Conservation (phyloP, 1,140 invertebrate genomes). For the Paracyclopina nana region DNA sequence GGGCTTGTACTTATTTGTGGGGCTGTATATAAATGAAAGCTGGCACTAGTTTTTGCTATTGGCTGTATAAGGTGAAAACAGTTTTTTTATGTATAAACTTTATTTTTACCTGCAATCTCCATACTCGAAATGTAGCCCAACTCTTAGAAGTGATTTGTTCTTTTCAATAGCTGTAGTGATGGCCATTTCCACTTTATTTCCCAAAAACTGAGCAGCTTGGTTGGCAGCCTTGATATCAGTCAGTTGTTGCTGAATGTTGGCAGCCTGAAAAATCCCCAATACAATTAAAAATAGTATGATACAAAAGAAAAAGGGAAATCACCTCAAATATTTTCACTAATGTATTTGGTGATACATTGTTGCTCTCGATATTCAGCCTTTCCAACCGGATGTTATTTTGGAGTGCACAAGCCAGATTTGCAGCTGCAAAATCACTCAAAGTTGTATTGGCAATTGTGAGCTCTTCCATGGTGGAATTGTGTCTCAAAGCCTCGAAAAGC, state of each 20-base stretch:
- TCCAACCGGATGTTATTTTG: constrained; percentile 9
- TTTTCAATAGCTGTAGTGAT: constrained; percentile 76
- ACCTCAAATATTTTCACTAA: constrained; percentile 17
- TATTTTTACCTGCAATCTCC: constrained; percentile 38
- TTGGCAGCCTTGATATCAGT: constrained; percentile 4
- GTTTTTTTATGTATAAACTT: no score
- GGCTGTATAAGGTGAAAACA: no score
- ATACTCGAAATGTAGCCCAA: constrained; percentile 84
- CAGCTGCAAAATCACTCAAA: constrained; percentile 8
- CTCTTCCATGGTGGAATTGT: not conserved
- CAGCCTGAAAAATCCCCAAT: not conserved
- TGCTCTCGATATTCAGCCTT: constrained; percentile 13
- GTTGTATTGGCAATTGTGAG: constrained; percentile 6
- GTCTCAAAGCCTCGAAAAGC: constrained; percentile 61
- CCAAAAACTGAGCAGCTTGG: constrained; percentile 75
- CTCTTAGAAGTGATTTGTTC: constrained; percentile 67
- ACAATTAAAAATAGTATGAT: not conserved
- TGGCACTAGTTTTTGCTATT: no score
- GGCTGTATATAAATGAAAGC: no score
- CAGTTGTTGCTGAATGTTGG: constrained; percentile 3
- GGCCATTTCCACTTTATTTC: constrained; percentile 94
- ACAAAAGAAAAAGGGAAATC: not conserved
- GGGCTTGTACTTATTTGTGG: no score
- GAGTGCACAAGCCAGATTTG: constrained; percentile 6
- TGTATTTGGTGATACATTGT: constrained; percentile 12